Conservation (phyloP, 2,888 invertebrate genomes). For the Hyposoter didymator region DNA sequence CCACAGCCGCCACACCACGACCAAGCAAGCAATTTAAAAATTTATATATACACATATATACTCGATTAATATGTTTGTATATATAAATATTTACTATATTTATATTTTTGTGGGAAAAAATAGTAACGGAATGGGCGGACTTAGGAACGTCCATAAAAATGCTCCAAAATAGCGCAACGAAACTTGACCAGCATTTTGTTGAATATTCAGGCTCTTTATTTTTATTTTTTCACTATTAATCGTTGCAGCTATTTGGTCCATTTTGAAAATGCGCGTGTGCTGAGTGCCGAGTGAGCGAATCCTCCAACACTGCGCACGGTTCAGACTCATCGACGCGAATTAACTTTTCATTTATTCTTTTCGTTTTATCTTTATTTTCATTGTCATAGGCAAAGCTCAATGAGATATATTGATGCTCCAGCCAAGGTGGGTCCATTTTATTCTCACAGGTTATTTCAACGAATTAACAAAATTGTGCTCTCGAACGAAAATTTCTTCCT, state of each 20-base stretch:
- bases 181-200: not conserved
- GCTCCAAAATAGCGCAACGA: not conserved
- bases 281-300: conserved; percentile 63
- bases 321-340: conserved; percentile 71
- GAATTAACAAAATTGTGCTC: not conserved
- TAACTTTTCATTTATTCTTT: conserved; percentile 37
- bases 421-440: conserved; percentile 80
- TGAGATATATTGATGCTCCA: conserved; percentile 64
- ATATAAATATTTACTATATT: conserved; percentile 17
- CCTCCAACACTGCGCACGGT: conserved; percentile 75
- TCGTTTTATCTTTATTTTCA: conserved; percentile 54
- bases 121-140: conserved; percentile 18
- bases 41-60: conserved; percentile 31
- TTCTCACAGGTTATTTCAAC: conserved; percentile 37
- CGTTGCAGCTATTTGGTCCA: conserved; percentile 27
- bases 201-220: conserved; percentile 13
- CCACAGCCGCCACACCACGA: conserved; percentile 82
- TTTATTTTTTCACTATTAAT: not conserved
- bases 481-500: not conserved
- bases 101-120: conserved; percentile 40
- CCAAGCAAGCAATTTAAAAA: conserved; percentile 79
- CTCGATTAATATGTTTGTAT: conserved; percentile 11
- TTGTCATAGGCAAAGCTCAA: conserved; percentile 73
- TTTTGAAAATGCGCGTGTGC: conserved; percentile 50
- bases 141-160: conserved; percentile 16